These are phyloP conservation scores for Microtus montanus DNA, from an alignment of 2,113 vertebrate genomes.

Conservation along the genomic window DNA sequence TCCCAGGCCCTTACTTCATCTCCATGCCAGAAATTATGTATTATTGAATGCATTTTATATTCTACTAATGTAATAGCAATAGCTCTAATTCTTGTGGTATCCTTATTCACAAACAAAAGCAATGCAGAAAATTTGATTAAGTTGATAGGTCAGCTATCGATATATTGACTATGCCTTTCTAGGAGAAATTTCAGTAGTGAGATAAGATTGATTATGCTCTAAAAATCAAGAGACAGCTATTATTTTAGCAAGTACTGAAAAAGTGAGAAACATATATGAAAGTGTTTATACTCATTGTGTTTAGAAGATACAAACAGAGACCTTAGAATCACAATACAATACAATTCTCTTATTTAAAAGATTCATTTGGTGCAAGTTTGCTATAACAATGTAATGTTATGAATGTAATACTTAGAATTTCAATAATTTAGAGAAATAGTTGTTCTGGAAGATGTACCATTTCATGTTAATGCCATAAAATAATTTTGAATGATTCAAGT, in stretches of 20 bases:
- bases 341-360: background rate
- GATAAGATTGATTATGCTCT: background rate
- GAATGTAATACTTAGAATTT: background rate
- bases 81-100: background rate
- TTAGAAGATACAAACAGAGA: background rate
- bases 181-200: background rate
- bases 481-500: background rate
- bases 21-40: background rate
- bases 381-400: background rate
- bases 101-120: background rate
- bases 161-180: background rate
- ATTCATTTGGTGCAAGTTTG: background rate
- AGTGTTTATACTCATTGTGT: background rate
- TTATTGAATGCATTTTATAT: background rate
- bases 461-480: background rate
- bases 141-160: background rate
- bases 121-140: background rate
- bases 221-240: background rate
- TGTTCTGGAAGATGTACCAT: background rate
- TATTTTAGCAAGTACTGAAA: background rate
- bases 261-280: background rate
- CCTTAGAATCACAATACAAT: background rate
- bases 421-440: background rate
- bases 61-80: background rate
- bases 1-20: rapidly evolving